Percentiles rank a stretch among this genome's conserved stretches.
phyloP scores from a whole-genome alignment of 2,797 vertebrate genomes.

The Acomys russatus region DNA sequence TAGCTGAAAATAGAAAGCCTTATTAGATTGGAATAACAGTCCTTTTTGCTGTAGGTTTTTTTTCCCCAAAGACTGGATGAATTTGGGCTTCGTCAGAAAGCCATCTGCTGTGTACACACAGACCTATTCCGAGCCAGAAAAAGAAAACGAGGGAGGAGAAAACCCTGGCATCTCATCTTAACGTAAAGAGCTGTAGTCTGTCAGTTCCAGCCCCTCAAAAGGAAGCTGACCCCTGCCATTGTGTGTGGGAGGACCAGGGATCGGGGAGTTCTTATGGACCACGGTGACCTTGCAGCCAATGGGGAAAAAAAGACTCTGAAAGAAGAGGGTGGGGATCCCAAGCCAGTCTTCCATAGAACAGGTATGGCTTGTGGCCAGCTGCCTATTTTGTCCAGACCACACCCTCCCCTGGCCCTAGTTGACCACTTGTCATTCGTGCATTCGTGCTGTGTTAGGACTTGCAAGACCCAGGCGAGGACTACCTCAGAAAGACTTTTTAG shows the following conservation, averaged over 20 bases:
- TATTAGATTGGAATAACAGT: constrained; percentile 80
- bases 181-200: constrained; percentile 56
- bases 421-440: not conserved
- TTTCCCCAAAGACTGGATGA: constrained; percentile 80
- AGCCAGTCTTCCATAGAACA: not conserved
- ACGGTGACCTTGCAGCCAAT: not conserved
- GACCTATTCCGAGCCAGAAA: constrained; percentile 79
- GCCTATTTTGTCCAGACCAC: not conserved
- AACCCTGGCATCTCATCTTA: constrained; percentile 61
- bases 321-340: not conserved
- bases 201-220: not conserved
- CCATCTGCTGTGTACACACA: constrained; percentile 84
- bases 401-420: not conserved
- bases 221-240: not conserved
- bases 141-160: constrained; percentile 67
- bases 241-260: not conserved
- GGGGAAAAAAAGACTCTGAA: rapidly evolving
- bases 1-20: constrained; percentile 81
- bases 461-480: not conserved
- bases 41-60: constrained; percentile 73
- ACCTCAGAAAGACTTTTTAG: not conserved
- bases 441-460: not conserved
- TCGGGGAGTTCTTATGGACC: rapidly evolving
- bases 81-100: constrained; percentile 83
- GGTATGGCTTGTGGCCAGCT: not conserved